Evolutionary conservation across 2,888 invertebrate genomes (phyloP), one percentile per base, ranked within the genome.

Genomic region (Liopterus haemorrhoidalis): DNA sequence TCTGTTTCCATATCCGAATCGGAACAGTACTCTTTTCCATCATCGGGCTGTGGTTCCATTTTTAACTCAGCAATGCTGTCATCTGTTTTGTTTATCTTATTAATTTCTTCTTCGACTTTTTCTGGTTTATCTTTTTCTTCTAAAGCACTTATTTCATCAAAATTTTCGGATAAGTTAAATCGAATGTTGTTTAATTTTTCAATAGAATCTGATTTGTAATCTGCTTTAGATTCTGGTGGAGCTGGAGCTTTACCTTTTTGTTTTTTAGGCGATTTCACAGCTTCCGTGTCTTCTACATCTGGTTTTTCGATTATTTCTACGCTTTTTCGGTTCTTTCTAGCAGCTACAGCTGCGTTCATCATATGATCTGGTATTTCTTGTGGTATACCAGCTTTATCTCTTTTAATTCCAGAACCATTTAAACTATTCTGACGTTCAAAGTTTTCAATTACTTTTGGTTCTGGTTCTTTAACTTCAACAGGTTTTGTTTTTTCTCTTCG

Each of bases 211-310:
- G 18, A 8, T 24, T 30, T 31, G 25, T 20, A 25, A 8, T 41
- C 37, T 46, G n/a, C n/a, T 41, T 31, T 41, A 2, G 39, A 18
- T 36, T 41, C 42, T 11, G 84, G 84, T 1, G 82, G 84, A 0
- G 78, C 77, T 1, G 85, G 85, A 2, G 85, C 84, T 68, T 83
- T 83, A 0, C 83, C 79, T 64, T 85, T 85, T 30, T 72, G 75
- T 61, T 78, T 81, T 56, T 78, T 81, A 1, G 66, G 58, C 4
- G 67, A 62, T 58, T 73, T 71, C 1, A 62, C 58, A 2, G 57
- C 49, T 15, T 70, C 68, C 2, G 56, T 54, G 2, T 56, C 53
- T 20, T 51, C 41, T 18, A n/a, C 14, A 16, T 38, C 45, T 14
- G 22, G 8, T 38, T 44, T 45, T 15, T 50, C 51, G 3, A 51